Evolutionary conservation across 2,113 vertebrate species (phyloP).

Genomic region (Zeus faber): DNA sequence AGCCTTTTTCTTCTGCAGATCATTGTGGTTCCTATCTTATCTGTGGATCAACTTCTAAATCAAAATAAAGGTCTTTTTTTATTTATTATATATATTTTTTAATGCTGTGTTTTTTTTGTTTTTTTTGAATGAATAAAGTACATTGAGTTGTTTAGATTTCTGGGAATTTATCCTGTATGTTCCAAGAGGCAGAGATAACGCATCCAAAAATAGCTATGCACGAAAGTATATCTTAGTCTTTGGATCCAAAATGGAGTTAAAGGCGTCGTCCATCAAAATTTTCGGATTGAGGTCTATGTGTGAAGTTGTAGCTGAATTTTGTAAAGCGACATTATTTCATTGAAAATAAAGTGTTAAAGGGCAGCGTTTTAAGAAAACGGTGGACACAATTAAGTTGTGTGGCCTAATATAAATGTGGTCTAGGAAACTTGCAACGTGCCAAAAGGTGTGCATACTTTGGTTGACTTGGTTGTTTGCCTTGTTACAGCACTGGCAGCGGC

Average conservation of each 20-base stretch:
- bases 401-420: not conserved
- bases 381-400: no score
- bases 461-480: constrained; percentile 11
- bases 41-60: constrained; percentile 45
- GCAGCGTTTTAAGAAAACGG: no score
- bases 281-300: no score
- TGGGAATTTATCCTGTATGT: not conserved
- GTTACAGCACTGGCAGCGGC: not conserved
- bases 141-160: constrained; percentile 9
- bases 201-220: not conserved
- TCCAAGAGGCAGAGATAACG: no score
- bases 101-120: not conserved
- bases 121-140: constrained; percentile 9
- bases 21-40: constrained; percentile 19
- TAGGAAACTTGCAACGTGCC: no score
- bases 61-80: constrained; percentile 52
- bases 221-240: no score
- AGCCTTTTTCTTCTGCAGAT: constrained; percentile 11
- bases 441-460: no score
- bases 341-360: no score
- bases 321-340: no score
- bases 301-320: no score
- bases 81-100: constrained; percentile 27
- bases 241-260: no score
- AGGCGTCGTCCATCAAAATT: no score